Percentiles rank a stretch among this genome's conserved stretches.
phyloP scores from a whole-genome alignment of 2,113 vertebrate species.

The Carassius carassius region DNA sequence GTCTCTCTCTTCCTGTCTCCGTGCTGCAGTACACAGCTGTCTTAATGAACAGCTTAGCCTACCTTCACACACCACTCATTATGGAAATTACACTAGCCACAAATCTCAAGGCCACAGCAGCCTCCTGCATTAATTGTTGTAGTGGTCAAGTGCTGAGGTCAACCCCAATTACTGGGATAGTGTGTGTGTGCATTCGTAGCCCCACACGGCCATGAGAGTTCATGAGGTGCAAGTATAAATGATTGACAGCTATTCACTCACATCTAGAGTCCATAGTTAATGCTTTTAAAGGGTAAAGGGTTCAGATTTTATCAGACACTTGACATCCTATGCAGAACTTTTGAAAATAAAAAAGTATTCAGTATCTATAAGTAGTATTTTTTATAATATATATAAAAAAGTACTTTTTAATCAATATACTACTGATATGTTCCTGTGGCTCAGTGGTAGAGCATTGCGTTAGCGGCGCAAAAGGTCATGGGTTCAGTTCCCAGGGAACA shows the following conservation, averaged over 20 bases:
- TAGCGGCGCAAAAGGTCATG: too few relatives aligned
- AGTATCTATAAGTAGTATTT: too few relatives aligned
- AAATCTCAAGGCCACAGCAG: slow-evolving; percentile 46
- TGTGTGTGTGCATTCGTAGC: background rate
- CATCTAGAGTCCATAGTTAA: background rate
- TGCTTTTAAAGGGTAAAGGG: background rate
- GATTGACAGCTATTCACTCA: slow-evolving; percentile 5
- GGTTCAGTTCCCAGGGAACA: too few relatives aligned
- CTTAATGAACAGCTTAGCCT: slow-evolving; percentile 45
- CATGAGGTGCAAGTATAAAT: background rate
- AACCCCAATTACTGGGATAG: slow-evolving; percentile 48
- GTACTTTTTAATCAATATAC: too few relatives aligned
- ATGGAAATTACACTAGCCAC: slow-evolving; percentile 48
- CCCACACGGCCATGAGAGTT: background rate
- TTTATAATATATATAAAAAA: too few relatives aligned
- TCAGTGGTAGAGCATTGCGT: too few relatives aligned
- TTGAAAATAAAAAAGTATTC: too few relatives aligned
- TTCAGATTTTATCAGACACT: background rate
- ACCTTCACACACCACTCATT: slow-evolving; percentile 50
- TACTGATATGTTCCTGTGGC: too few relatives aligned
- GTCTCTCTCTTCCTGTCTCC: slow-evolving; percentile 34
- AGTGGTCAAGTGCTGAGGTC: slow-evolving; percentile 50
- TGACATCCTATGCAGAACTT: background rate
- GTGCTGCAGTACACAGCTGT: background rate
- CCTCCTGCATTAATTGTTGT: slow-evolving; percentile 55